Evolutionary conservation across 1,140 invertebrate genomes (phyloP), one percentile per base, ranked within the genome.

Genomic region (Rhyacophila brunnea): DNA sequence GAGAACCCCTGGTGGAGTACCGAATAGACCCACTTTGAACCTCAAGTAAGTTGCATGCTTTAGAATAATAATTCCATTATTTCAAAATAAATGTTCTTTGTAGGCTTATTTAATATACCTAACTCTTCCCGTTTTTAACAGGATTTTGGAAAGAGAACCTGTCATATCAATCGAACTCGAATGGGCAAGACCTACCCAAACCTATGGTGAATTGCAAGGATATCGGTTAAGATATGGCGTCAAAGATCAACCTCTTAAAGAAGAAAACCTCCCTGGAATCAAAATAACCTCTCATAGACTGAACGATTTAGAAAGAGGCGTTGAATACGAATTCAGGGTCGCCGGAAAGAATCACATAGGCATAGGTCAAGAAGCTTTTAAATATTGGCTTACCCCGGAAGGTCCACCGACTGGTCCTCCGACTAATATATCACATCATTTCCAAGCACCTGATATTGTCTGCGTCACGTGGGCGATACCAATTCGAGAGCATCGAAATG

Each of bases 381-480:
- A 89, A 67, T 90, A 88, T 65, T 89, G 94, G 74, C 84, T 87
- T 38, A 98, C 94, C 6, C 95, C 95, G 0, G 96, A 98, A 81
- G 95, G 93, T 6, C 83, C 86, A 6, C 92, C 92, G 0, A 86
- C 88, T 6, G 92, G 90, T 3, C 88, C 92, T 1, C 91, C 92
- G 0, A 85, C 87, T 0, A 93, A 94, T 68, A 84, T 95, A 13
- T 85, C 89, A 0, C 86, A 87, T 68, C 84, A 87, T 62, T 95
- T 95, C 71, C 93, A 96, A 81, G 94, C 93, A 0, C 92, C 92
- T 1, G 93, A 95, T 68, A 89, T 93, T 0, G 90, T 96, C 13
- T 93, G 91, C 61, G 82, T 98, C 0, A 91, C 85, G 0, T 99
- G 97, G 96, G 91, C 95, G 66, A 83, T 90, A 2, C 97, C 97